These are phyloP conservation scores for Idaea aversata DNA, from an alignment of 2,888 invertebrate genomes.

Conservation along the genomic window DNA sequence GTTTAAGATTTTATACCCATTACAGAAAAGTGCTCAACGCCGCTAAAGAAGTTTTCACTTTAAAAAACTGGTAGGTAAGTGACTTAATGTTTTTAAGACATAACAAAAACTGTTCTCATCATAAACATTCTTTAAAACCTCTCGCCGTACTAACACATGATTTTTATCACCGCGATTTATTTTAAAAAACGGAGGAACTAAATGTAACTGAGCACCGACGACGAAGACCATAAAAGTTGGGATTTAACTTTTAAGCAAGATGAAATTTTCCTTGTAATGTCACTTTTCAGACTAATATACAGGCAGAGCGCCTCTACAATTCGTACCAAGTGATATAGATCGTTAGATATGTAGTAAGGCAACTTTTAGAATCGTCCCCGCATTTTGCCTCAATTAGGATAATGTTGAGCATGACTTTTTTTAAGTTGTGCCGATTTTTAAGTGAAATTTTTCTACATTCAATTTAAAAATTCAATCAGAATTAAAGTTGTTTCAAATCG, in stretches of 20 bases:
- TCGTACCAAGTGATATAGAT: conserved; percentile 39
- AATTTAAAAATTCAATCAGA: not conserved
- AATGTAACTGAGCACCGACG: conserved; percentile 30
- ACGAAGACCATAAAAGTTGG: conserved; percentile 50
- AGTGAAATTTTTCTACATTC: not conserved
- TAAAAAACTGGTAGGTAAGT: not conserved
- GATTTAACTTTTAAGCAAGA: conserved; percentile 55
- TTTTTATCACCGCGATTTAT: conserved; percentile 6
- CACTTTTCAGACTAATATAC: conserved; percentile 50
- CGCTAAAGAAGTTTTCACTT: no score
- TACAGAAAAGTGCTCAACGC: no score
- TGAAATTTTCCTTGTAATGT: conserved; percentile 56
- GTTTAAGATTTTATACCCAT: no score
- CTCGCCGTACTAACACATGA: not conserved
- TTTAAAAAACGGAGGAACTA: conserved; percentile 30
- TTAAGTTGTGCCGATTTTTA: not conserved
- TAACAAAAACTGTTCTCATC: not conserved
- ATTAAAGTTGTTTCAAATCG: not conserved
- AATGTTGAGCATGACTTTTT: not conserved
- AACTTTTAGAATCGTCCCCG: conserved; percentile 36
- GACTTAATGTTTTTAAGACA: not conserved
- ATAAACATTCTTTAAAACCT: not conserved
- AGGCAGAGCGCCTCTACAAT: conserved; percentile 29
- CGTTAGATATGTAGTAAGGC: conserved; percentile 42
- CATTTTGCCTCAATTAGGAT: conserved; percentile 3